Evolutionary conservation across 2,113 vertebrate species (phyloP).

Genomic region (Archilochus colubris): DNA sequence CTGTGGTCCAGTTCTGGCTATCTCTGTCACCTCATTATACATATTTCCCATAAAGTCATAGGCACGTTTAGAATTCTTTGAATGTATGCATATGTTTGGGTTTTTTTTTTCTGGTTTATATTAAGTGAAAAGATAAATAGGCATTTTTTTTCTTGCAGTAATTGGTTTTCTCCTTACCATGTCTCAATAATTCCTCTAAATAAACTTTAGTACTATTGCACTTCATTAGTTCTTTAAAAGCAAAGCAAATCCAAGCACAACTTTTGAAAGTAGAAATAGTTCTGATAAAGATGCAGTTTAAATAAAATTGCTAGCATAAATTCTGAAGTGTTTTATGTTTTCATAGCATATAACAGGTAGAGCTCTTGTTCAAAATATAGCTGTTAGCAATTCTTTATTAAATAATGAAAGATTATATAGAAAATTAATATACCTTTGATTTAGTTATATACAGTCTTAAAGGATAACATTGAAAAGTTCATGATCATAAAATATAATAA

Average conservation of each 20-base stretch:
- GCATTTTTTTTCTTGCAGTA: background rate
- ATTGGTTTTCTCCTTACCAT: background rate
- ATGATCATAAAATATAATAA: background rate
- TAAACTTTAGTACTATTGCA: background rate
- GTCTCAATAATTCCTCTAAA: background rate
- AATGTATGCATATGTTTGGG: background rate
- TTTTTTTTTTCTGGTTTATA: background rate
- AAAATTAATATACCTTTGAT: background rate
- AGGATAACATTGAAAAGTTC: background rate
- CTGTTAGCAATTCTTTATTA: background rate
- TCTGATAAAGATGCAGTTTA: background rate
- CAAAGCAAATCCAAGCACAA: background rate
- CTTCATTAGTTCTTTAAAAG: background rate
- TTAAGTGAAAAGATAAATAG: background rate
- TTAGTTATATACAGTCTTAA: background rate
- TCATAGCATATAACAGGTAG: background rate
- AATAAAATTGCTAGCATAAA: background rate
- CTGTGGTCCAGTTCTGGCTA: background rate
- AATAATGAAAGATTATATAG: background rate
- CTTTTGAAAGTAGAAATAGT: background rate
- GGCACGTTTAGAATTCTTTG: background rate
- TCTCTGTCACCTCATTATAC: background rate
- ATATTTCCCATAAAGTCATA: background rate
- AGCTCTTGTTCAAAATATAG: background rate
- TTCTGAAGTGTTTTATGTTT: background rate